These are phyloP conservation scores for Gnatocerus cornutus DNA, from an alignment of 2,888 invertebrate genomes.

Conservation along the genomic window DNA sequence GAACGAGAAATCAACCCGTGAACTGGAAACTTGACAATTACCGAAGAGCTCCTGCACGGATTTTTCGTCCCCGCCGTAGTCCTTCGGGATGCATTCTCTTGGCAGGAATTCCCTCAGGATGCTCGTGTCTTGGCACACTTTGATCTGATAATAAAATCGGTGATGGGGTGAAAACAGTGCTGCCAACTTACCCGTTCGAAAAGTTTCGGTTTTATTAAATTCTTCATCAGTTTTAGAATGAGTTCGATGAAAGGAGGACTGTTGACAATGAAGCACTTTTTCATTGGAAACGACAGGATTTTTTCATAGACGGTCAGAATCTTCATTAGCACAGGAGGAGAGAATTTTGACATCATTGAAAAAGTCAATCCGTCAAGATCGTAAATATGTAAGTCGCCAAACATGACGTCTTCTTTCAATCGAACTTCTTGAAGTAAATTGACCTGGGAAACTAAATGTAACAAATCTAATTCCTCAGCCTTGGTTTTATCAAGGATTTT, in stretches of 20 bases:
- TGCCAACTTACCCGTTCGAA: not conserved
- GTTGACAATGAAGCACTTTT: not conserved
- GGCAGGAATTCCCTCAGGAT: not conserved
- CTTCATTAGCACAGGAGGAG: no score
- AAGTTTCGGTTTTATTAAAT: not conserved
- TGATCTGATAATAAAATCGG: not conserved
- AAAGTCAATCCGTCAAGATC: not conserved
- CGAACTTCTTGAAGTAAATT: slow-evolving; percentile 5
- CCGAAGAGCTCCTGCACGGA: not conserved
- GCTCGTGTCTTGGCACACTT: not conserved
- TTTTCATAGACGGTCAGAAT: not conserved
- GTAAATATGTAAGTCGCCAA: slow-evolving; percentile 6
- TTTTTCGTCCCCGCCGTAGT: not conserved
- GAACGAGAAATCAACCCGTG: no score
- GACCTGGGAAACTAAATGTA: no score
- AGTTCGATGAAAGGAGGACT: not conserved
- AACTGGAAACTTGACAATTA: no score
- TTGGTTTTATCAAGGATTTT: slow-evolving; percentile 1
- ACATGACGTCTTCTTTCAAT: slow-evolving; percentile 20
- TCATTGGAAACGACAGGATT: not conserved
- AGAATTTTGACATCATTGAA: no score
- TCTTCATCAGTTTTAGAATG: not conserved
- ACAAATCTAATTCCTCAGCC: not conserved
- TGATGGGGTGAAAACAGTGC: no score
- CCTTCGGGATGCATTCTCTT: not conserved